Conservation (phyloP, 2,888 invertebrate species). For the Drosophila borealis region DNA sequence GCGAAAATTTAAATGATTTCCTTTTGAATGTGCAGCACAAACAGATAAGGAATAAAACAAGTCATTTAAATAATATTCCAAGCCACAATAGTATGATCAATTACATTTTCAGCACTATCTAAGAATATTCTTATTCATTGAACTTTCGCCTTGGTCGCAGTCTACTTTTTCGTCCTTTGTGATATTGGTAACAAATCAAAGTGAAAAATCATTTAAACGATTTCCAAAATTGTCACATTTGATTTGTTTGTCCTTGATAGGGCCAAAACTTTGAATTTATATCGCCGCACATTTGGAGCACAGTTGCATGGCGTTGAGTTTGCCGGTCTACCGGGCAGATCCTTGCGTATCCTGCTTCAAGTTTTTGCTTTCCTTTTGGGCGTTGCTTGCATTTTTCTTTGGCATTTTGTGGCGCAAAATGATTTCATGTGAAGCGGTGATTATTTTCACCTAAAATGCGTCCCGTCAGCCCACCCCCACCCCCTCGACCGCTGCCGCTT, state of each 20-base stretch:
- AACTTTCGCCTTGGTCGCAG: background rate
- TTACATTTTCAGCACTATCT: background rate
- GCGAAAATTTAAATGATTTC: no score
- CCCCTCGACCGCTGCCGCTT: background rate
- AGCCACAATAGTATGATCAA: no score
- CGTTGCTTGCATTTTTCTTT: conserved; percentile 65
- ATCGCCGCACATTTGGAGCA: conserved; percentile 36
- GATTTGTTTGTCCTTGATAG: conserved; percentile 79
- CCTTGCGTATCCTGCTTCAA: conserved; percentile 46
- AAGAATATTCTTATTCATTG: background rate
- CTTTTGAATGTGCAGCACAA: no score
- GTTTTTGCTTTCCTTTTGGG: conserved; percentile 30
- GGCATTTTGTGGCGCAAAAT: conserved; percentile 79
- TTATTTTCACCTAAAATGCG: conserved; percentile 81
- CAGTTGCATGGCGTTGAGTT: conserved; percentile 38
- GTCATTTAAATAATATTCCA: no score
- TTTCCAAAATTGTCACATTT: conserved; percentile 72
- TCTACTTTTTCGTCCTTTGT: background rate
- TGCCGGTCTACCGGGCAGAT: conserved; percentile 33
- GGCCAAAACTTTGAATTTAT: conserved; percentile 65
- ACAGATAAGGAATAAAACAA: no score
- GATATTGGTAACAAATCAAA: conserved; percentile 56
- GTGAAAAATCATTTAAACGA: conserved; percentile 70
- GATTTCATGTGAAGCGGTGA: conserved; percentile 85
- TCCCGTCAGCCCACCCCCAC: conserved; percentile 24